A percentile compares a stretch with the other conserved stretches of the same genome.
These are phyloP conservation scores for Holacanthus passer DNA, from an alignment of 2,113 vertebrate genomes.

Conservation along the genomic window DNA sequence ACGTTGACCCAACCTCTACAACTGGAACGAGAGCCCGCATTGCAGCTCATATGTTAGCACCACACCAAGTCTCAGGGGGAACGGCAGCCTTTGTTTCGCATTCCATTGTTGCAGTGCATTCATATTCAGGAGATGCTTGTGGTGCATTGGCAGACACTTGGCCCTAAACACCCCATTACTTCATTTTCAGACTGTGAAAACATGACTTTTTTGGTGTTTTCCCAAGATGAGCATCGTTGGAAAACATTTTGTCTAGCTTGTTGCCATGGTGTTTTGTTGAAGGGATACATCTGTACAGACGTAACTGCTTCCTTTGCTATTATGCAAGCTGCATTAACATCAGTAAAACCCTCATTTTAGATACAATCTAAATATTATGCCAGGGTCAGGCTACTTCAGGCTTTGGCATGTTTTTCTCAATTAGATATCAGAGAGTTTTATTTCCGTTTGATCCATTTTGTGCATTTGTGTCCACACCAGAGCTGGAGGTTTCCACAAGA, in stretches of 20 bases:
- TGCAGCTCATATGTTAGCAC: constrained; percentile 29
- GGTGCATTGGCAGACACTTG: constrained; percentile 18
- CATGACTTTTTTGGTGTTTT: constrained; percentile 35
- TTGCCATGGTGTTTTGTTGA: constrained; percentile 52
- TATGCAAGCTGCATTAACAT: constrained; percentile 14
- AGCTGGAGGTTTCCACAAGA: not conserved
- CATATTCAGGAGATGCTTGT: constrained; percentile 28
- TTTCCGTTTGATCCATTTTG: constrained; percentile 11
- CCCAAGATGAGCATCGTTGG: constrained; percentile 15
- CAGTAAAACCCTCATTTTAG: constrained; percentile 16
- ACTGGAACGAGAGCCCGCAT: constrained; percentile 19
- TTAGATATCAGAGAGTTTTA: not conserved
- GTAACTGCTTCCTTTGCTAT: constrained; percentile 11
- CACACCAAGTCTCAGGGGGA: constrained; percentile 5
- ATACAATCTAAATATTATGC: not conserved
- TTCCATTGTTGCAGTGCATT: constrained; percentile 44
- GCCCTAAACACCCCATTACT: constrained; percentile 12
- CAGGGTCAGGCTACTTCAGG: not conserved
- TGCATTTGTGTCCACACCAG: constrained; percentile 2
- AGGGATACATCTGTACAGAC: constrained; percentile 12
- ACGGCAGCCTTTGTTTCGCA: constrained; percentile 48
- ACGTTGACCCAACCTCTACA: constrained; percentile 38
- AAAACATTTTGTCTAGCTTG: constrained; percentile 18
- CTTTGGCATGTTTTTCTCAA: constrained; percentile 8
- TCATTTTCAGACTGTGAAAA: constrained; percentile 39